Evolutionary conservation across 2,113 vertebrate genomes (phyloP).

Genomic region (Indri indri): DNA sequence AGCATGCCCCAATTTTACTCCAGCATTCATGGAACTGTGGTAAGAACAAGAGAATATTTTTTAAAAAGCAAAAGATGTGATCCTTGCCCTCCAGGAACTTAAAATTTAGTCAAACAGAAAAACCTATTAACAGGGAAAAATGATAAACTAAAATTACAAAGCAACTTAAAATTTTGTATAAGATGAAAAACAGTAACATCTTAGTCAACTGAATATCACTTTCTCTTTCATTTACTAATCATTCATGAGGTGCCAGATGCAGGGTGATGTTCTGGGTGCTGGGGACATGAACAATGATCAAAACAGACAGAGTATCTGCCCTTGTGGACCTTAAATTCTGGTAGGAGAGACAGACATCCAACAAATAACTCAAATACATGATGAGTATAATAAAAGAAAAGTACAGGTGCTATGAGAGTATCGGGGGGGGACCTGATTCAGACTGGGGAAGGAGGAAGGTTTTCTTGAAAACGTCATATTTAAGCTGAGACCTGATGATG

Average conservation of each 20-base stretch:
- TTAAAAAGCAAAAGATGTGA: background rate
- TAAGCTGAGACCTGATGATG: too few species aligned
- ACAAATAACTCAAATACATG: background rate
- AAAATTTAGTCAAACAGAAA: background rate
- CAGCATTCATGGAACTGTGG: background rate
- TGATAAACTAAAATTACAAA: background rate
- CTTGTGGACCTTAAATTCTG: fast-evolving
- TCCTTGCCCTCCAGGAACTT: background rate
- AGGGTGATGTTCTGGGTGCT: background rate
- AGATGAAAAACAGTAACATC: background rate
- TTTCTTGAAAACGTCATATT: background rate
- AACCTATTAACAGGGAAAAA: background rate
- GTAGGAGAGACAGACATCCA: background rate
- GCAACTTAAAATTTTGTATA: background rate
- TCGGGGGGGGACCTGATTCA: background rate
- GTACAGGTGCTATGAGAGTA: fast-evolving
- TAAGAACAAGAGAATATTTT: background rate
- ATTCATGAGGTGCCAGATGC: background rate
- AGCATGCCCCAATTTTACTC: background rate
- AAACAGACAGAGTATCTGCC: background rate
- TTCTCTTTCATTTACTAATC: background rate
- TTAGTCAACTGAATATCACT: background rate
- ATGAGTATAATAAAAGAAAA: too few species aligned
- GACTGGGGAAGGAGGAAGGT: too few species aligned
- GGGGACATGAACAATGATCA: background rate